Base-by-base conservation (phyloP, 2,888 invertebrate genomes). In the Scaptomyza polygonia region DNA sequence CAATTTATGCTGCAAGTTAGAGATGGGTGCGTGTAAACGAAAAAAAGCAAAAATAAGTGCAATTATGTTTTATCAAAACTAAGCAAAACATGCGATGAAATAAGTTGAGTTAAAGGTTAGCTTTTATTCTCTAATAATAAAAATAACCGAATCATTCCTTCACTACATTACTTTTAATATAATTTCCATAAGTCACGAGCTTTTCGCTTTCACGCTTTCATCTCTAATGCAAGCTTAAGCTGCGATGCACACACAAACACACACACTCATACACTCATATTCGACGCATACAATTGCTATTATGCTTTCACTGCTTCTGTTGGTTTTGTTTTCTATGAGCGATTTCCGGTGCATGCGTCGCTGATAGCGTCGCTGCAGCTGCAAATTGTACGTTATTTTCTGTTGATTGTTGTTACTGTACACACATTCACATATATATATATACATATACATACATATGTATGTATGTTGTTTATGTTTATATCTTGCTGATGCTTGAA, bases 291-390 rank as follows among this genome's bases (percentile, higher is more conserved):
- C 25, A 25, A 25, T 25, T 25, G 25, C 25, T 25, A 6, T 72
- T 77, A 63, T 77, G 74, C 63, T 77, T 71, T 78, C 78, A 66
- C 72, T 75, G 77, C 74, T 79, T 45, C 47, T 43, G 6, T 12
- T 34, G 29, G n/a, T 40, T 40, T 43, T 55, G 65, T 12, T 59
- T 75, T 79, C 80, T 85, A 90, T 89, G 78, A 90, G 77, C 76
- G 81, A 73, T 90, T 88, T 89, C 89, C 89, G 89, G 89, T 88
- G 89, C 88, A 81, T 83, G 78, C 61, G 70, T 66, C 69, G 72
- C 71, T 43, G 62, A 49, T 36, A 21, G 40, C 70, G 62, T 72
- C 62, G 65, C 65, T 77, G 66, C 52, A 55, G 53, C 73, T 75
- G 78, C 75, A 56, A 77, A 75, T 72, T 72, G 63, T 83, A 66